Evolutionary conservation across 1,140 invertebrate species (phyloP), one percentile per base, ranked within the genome.

Genomic region (Hyles vespertilio): DNA sequence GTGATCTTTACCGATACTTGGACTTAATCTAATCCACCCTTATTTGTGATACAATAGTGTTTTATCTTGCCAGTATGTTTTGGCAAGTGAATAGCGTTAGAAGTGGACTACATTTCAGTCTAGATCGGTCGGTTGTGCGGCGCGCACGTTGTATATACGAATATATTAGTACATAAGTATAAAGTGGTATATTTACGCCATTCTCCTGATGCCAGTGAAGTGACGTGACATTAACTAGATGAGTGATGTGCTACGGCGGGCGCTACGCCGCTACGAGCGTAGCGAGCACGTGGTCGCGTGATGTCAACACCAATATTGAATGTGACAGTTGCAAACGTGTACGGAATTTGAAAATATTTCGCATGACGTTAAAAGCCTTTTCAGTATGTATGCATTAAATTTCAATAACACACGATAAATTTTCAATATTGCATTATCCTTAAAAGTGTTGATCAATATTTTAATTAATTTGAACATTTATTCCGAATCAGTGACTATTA

Each of bases 41-140:
- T 70, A 63, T 70, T 70, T 69, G 63, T 64, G 59, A 65, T 70
- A 65, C 67, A 69, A 71, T 73, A 70, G 64, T 67, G 64, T 71
- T 79, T 79, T 73, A 74, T 77, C 67, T 65, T 73, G 54, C 45
- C 34, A 59, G 58, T 70, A 54, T 78, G 65, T 81, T 77, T 79
- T 73, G 71, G 69, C 68, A 77, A 70, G 66, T 67, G 63, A 71
- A 65, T 58, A 61, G 60, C 62, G 65, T 61, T 57, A 69, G 72
- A 69, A 68, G 63, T 71, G 65, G 68, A 59, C 60, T 73, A 67
- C 67, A 74, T 81, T 69, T 80, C 77, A 82, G 74, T 79, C 74
- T 74, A 77, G 73, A 79, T 70, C 76, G 69, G 69, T 68, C 79
- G 68, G 73, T 54, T 74, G 72, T 58, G 56, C 62, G 58, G 74